A percentile compares a stretch with the other conserved stretches of the same genome.
These are phyloP conservation scores for Tachuris rubrigastra DNA, from an alignment of 2,113 vertebrate genomes.

Conservation along the genomic window DNA sequence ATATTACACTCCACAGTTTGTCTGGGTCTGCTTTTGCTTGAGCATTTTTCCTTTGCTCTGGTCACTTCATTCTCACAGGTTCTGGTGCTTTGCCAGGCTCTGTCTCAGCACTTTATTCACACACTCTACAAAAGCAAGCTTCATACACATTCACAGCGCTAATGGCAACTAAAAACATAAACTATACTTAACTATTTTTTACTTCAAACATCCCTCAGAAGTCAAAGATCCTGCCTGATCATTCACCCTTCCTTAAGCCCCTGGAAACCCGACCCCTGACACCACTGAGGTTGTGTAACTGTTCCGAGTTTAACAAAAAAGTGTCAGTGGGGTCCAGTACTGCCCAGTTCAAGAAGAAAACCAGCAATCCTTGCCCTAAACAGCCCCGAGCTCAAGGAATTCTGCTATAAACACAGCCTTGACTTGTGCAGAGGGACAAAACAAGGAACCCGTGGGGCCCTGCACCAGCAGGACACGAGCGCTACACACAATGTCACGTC, in stretches of 20 bases:
- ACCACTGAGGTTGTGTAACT: neutral
- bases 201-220: neutral
- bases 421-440: neutral
- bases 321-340: accelerated
- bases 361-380: neutral
- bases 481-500: accelerated
- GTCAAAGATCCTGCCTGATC: neutral
- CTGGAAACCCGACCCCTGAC: neutral
- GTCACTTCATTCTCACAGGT: neutral
- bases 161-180: neutral
- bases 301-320: neutral
- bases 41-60: neutral
- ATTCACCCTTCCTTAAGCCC: neutral
- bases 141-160: too few species aligned
- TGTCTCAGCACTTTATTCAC: too few species aligned
- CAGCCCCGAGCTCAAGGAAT: neutral
- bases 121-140: too few species aligned
- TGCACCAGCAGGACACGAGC: accelerated
- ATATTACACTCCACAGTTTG: accelerated
- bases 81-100: too few species aligned
- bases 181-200: neutral
- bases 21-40: neutral
- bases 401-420: neutral
- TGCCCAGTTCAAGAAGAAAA: neutral
- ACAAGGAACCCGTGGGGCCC: neutral